Evolutionary conservation across 2,797 vertebrate species (phyloP).

Genomic region (Gila robusta): DNA sequence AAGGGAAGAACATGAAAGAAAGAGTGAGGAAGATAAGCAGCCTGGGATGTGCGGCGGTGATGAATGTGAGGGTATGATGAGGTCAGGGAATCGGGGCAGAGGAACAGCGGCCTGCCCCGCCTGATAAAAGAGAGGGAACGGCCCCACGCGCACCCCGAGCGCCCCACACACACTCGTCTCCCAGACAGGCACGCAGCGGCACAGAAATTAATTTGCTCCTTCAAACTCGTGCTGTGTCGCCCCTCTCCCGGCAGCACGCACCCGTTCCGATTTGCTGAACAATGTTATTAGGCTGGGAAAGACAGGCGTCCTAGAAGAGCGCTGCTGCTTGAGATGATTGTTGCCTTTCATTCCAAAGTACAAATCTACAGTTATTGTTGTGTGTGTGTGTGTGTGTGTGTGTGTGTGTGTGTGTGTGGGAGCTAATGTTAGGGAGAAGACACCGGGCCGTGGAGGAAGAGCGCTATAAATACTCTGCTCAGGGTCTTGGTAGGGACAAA

Average conservation of each 20-base stretch:
- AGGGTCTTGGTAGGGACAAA: slow-evolving; percentile 19
- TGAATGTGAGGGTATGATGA: slow-evolving; percentile 61
- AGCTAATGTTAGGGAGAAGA: slow-evolving; percentile 27
- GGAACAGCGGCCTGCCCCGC: slow-evolving; percentile 56
- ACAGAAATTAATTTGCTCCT: slow-evolving; percentile 67
- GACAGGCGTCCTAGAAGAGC: slow-evolving; percentile 55
- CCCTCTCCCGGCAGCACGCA: slow-evolving; percentile 54
- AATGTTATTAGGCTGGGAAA: slow-evolving; percentile 64
- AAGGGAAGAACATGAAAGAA: slow-evolving; percentile 53
- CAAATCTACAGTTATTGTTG: slow-evolving; percentile 46
- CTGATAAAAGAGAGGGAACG: slow-evolving; percentile 60
- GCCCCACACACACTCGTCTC: slow-evolving; percentile 48
- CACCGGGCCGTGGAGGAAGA: slow-evolving; percentile 1
- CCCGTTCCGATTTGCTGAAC: slow-evolving; percentile 68
- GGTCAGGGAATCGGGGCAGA: slow-evolving; percentile 59
- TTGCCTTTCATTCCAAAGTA: slow-evolving; percentile 48
- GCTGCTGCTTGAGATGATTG: slow-evolving; percentile 37
- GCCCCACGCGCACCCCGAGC: slow-evolving; percentile 44
- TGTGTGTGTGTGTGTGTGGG: no score
- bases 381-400: neutral
- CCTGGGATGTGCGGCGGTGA: slow-evolving; percentile 45
- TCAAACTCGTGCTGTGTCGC: slow-evolving; percentile 55
- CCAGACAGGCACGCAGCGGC: slow-evolving; percentile 57
- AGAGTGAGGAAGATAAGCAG: slow-evolving; percentile 44
- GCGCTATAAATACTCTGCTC: slow-evolving; percentile 57